Evolutionary conservation across 1,140 invertebrate species (phyloP), one percentile per base, ranked within the genome.

Genomic region (Nomia melanderi): DNA sequence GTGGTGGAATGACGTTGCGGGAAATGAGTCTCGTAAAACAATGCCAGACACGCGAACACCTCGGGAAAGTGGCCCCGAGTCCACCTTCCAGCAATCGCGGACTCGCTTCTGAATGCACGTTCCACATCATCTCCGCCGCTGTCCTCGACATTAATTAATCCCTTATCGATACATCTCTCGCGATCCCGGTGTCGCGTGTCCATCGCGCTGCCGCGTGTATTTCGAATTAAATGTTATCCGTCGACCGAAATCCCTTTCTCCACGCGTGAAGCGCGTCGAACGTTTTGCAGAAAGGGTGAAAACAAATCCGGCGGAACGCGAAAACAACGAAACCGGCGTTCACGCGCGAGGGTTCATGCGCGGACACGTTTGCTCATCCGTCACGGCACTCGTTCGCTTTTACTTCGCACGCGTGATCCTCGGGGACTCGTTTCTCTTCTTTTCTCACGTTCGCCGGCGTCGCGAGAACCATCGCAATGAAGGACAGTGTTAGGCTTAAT

Each of bases 21-120:
- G 86, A 90, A 91, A 89, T 90, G 87, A 90, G 87, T 84, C 86
- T 90, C 88, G 84, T 90, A 90, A 90, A 90, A 81, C 86, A 88
- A 87, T 78, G 82, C 79, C 67, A 77, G 77, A 84, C 87, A 90
- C 89, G 84, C 87, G 86, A 88, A 82, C 83, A 66, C 74, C 74
- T 64, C 79, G 74, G 67, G 81, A 83, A 66, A 62, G 81, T 82
- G 66, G 65, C 74, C 76, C 76, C 70, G 65, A 59, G 79, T 53
- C 65, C 60, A 67, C 73, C 73, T 64, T 53, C 39, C 57, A 63
- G 33, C 79, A 17, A 69, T 65, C 62, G 53, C 20, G 54, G 65
- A 79, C 69, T 82, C 41, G 63, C 75, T 67, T 82, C 65, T 60
- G 56, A 71, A 57, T 63, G 47, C 72, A 82, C 70, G 39, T 63